These are phyloP conservation scores for Glaucidium brasilianum DNA, from an alignment of 2,113 vertebrate species.

Conservation along the genomic window DNA sequence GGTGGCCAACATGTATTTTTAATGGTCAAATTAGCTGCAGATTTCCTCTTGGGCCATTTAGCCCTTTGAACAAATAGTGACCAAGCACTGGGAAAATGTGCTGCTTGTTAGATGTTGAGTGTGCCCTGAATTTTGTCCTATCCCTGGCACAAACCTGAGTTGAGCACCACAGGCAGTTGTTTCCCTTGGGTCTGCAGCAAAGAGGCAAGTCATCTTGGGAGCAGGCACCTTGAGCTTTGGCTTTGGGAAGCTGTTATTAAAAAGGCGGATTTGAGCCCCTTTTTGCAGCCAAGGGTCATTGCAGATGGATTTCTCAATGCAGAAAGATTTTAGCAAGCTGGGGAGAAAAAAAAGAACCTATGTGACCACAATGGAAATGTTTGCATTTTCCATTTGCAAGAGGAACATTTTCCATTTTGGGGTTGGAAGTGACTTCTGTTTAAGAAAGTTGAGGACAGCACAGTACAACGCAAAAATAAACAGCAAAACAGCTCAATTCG, in stretches of 20 bases:
- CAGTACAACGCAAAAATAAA: not conserved
- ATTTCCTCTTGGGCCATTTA: not conserved
- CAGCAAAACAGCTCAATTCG: not conserved
- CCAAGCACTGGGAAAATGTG: not conserved
- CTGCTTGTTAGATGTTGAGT: not conserved
- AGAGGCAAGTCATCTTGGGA: not conserved
- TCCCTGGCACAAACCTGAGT: not conserved
- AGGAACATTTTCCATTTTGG: not conserved
- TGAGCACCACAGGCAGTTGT: not conserved
- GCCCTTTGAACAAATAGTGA: not conserved
- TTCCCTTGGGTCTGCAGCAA: not conserved
- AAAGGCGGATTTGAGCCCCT: not conserved
- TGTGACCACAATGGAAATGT: not conserved
- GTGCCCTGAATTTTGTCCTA: not conserved
- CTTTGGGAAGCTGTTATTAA: not conserved
- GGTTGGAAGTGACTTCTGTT: not conserved
- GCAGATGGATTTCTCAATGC: not conserved
- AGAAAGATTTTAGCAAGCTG: not conserved
- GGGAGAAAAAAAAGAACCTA: not conserved
- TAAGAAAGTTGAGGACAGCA: not conserved
- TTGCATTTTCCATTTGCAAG: not conserved
- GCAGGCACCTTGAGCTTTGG: not conserved
- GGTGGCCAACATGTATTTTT: rapidly evolving
- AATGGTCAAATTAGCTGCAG: not conserved
- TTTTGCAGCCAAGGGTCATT: not conserved